Evolutionary conservation across 2,888 invertebrate species (phyloP).

Genomic region (Gisinianus flammeolus): DNA sequence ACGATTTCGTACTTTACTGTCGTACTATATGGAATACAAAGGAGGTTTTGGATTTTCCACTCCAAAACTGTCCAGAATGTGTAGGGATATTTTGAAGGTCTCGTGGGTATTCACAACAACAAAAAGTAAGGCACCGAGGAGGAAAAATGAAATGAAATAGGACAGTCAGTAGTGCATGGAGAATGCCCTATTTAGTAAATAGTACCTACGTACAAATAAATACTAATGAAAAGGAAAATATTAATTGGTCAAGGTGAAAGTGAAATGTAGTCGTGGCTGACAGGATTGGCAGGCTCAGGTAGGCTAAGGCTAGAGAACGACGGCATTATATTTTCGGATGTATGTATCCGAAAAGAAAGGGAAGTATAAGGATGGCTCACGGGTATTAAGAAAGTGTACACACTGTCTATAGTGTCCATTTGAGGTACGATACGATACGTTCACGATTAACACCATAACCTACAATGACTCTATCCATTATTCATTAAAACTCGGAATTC

Average conservation of each 20-base stretch:
- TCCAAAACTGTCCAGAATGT: neutral
- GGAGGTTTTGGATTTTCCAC: neutral
- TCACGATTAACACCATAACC: conserved; percentile 33
- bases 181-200: neutral
- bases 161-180: neutral
- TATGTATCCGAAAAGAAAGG: neutral
- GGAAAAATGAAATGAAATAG: neutral
- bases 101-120: too few species aligned
- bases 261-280: too few species aligned
- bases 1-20: neutral
- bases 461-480: conserved; percentile 27
- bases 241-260: conserved; percentile 34
- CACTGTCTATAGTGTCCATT: neutral
- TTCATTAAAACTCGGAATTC: conserved; percentile 17
- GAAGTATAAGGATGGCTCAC: neutral
- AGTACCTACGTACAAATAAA: neutral
- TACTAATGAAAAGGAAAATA: neutral
- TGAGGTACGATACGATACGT: neutral
- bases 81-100: too few species aligned
- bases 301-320: neutral
- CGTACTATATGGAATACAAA: neutral
- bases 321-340: neutral
- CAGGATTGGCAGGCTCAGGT: too few species aligned
- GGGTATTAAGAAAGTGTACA: neutral
- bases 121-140: too few species aligned